phyloP scores from a whole-genome alignment of 2,113 vertebrate genomes.

The Oncorhynchus gorbuscha region DNA sequence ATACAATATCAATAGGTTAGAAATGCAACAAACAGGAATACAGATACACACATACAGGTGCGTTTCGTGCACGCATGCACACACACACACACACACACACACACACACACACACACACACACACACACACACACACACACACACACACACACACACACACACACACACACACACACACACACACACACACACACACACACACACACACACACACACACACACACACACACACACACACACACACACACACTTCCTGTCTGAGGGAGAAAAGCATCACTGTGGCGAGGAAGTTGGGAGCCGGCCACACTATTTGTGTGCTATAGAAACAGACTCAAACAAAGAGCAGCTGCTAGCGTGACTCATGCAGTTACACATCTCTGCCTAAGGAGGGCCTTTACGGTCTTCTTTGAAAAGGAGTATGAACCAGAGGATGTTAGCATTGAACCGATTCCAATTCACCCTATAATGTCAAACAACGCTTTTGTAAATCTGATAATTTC shows the following conservation, averaged over 20 bases:
- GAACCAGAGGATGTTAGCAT: conserved; percentile 24
- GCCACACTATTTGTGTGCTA: conserved; percentile 36
- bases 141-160: too few species aligned
- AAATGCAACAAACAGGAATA: conserved; percentile 38
- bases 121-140: background rate
- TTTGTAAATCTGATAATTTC: background rate
- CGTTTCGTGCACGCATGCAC: too few species aligned
- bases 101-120: background rate
- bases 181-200: conserved; percentile 16
- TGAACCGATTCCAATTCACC: background rate
- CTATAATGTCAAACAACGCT: too few species aligned
- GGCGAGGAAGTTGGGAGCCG: conserved; percentile 29
- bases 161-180: background rate
- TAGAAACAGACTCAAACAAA: conserved; percentile 37
- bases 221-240: background rate
- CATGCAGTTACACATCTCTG: conserved; percentile 52
- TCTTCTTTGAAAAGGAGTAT: conserved; percentile 35
- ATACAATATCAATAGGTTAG: conserved; percentile 67
- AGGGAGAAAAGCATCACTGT: background rate
- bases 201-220: conserved; percentile 4
- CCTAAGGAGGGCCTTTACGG: conserved; percentile 55
- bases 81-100: too few species aligned
- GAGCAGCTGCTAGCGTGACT: conserved; percentile 51
- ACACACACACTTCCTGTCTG: background rate
- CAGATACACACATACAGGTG: conserved; percentile 22